Evolutionary conservation across 1,140 invertebrate genomes (phyloP).

Genomic region (Pectinophora gossypiella): DNA sequence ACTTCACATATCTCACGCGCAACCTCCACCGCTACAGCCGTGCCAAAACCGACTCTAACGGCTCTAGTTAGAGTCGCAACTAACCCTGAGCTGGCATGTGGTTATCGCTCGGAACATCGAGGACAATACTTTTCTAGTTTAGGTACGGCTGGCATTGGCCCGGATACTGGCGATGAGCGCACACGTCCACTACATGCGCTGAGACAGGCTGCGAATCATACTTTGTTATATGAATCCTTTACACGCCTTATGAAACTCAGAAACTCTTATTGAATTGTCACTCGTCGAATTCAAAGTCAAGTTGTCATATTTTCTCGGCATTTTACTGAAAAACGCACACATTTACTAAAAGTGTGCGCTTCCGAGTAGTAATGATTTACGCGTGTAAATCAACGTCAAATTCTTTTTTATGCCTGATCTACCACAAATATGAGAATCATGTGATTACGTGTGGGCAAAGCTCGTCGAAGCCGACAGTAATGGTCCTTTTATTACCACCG

Average conservation of each 20-base stretch:
- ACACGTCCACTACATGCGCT: constrained; percentile 42
- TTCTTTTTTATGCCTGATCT: constrained; percentile 40
- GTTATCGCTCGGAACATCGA: constrained; percentile 71
- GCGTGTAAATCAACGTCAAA: neutral
- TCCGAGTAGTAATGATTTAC: neutral
- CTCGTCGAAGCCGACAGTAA: constrained; percentile 39
- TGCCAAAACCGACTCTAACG: constrained; percentile 36
- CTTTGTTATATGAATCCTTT: too few relatives aligned
- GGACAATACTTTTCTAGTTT: constrained; percentile 74
- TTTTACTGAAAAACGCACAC: too few relatives aligned
- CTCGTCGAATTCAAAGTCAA: too few relatives aligned
- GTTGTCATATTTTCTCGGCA: too few relatives aligned
- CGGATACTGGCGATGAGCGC: constrained; percentile 63
- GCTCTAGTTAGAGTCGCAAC: constrained; percentile 28
- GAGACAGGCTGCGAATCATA: too few relatives aligned
- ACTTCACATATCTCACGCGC: constrained; percentile 73
- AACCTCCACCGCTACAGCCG: constrained; percentile 38
- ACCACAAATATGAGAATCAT: constrained; percentile 45
- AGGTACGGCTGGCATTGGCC: constrained; percentile 71
- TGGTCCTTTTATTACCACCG: constrained; percentile 47
- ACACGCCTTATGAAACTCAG: too few relatives aligned
- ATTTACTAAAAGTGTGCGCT: too few relatives aligned
- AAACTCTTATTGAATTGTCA: too few relatives aligned
- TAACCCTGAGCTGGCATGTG: constrained; percentile 21
- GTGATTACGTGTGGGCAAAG: constrained; percentile 41